Base-by-base conservation (phyloP, 2,113 vertebrate species). In the Myotis yumanensis region DNA sequence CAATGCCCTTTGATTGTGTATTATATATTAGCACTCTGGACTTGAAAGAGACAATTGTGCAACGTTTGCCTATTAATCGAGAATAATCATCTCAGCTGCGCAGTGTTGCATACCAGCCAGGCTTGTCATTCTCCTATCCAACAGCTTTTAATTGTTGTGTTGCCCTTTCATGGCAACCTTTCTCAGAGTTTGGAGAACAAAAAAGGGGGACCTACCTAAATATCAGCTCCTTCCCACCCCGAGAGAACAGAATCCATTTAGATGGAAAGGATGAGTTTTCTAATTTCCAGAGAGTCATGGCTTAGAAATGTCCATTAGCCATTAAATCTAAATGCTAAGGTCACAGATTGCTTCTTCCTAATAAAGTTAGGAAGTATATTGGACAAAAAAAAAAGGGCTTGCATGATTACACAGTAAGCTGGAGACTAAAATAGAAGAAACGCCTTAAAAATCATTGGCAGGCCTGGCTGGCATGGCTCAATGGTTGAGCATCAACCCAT, bases 21-120 rank as follows among this genome's bases (percentile, higher is more conserved):
- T 97, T 96, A 95, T 96, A 77, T 80, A 86, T 94, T 86, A 86
- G 77, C 68, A 2, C 1, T 0, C 40, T 22, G 75, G 84, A 95
- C 77, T 92, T 96, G 95, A 96, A 97, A 96, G 96, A 94, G 76
- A 95, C 87, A 91, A 79, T 96, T 96, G 94, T 92, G 64, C 96
- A 79, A 93, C 80, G 92, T 76, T 96, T 96, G 91, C 92, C 93
- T 87, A 91, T 95, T 95, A 96, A 94, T 92, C 93, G 97, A 89
- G 96, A 96, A 71, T 88, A 94, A 97, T 95, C 92, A 85, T 97
- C 84, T 94, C 94, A 96, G 96, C 92, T 96, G 89, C 54, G 68
- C 14, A 89, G 87, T 79, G 8, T 54, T 81, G 51, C 94, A 95
- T 79, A 93, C 93, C 96, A 97, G 96, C 90, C 79, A 77, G 73